Evolutionary conservation across 2,888 invertebrate species (phyloP).

Genomic region (Tipula vernalis): DNA sequence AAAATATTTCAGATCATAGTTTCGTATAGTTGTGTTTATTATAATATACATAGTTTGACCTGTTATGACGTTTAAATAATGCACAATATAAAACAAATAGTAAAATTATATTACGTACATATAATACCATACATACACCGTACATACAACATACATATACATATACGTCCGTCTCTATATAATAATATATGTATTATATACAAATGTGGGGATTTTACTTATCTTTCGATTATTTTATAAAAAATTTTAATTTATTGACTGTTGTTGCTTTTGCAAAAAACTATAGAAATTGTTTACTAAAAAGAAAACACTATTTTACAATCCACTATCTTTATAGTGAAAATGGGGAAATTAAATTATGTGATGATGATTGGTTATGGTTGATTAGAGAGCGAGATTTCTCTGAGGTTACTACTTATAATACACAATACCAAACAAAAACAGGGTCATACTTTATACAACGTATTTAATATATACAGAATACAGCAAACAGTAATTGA

Average conservation of each 20-base stretch:
- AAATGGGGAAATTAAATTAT: background rate
- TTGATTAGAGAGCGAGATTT: background rate
- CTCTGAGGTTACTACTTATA: background rate
- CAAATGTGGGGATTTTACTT: background rate
- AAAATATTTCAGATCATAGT: background rate
- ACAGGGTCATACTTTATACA: background rate
- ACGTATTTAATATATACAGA: background rate
- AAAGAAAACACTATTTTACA: background rate
- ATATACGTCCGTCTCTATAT: background rate
- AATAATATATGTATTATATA: background rate
- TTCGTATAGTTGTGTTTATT: background rate
- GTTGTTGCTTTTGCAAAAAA: background rate
- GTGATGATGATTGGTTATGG: background rate
- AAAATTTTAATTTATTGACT: background rate
- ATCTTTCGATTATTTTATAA: background rate
- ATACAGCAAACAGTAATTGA: background rate
- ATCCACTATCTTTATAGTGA: background rate
- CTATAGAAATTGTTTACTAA: background rate
- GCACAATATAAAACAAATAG: background rate
- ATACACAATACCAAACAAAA: background rate
- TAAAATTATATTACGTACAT: background rate
- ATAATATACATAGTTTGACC: background rate
- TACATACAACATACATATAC: background rate
- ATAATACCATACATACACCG: background rate
- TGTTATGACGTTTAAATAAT: slow-evolving; percentile 4